Evolutionary conservation across 2,113 vertebrate species (phyloP).

Genomic region (Nyctereutes procyonoides): DNA sequence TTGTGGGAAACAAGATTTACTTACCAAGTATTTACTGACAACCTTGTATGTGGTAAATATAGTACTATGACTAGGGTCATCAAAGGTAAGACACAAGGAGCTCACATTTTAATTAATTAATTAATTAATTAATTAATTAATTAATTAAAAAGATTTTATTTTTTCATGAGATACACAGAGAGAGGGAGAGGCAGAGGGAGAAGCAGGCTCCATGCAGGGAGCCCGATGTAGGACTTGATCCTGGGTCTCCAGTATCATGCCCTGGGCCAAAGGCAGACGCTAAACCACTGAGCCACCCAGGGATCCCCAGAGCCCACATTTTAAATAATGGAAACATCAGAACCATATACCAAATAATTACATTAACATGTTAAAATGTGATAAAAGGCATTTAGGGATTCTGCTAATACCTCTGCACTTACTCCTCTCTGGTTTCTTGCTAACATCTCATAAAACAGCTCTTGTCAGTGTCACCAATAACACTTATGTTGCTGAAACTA

Average conservation of each 20-base stretch:
- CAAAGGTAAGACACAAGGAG: background rate
- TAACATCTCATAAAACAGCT: background rate
- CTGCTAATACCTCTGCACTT: background rate
- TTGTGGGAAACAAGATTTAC: background rate
- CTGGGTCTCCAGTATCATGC: no score
- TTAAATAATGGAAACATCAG: background rate
- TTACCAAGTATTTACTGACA: background rate
- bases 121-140: no score
- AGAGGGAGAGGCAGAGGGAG: no score
- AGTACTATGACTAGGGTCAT: background rate
- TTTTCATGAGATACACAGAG: no score
- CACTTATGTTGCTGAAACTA: background rate
- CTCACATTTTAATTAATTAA: background rate
- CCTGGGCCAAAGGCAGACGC: no score
- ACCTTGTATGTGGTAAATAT: background rate
- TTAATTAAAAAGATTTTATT: no score
- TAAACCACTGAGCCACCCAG: no score
- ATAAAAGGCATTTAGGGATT: background rate
- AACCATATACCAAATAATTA: background rate
- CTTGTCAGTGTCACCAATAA: background rate
- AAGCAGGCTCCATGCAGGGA: no score
- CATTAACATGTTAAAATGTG: background rate
- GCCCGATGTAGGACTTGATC: no score
- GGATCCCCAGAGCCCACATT: background rate
- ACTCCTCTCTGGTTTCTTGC: background rate